A percentile compares a stretch with the other conserved stretches of the same genome.
phyloP scores from a whole-genome alignment of 2,797 vertebrate species.

The Serranus cabrilla region DNA sequence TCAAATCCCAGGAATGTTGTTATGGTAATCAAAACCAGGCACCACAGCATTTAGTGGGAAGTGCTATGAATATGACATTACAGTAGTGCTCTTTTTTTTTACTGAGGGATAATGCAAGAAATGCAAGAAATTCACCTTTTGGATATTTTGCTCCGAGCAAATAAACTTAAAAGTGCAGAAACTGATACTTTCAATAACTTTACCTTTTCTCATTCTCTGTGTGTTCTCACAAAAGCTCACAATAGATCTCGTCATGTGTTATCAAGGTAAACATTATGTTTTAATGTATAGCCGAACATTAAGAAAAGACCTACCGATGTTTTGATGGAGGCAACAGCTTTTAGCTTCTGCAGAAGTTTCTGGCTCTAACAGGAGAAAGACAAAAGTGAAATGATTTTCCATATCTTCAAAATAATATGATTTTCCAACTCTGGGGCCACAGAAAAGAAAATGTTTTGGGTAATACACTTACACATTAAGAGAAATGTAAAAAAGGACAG shows the following conservation, averaged over 20 bases:
- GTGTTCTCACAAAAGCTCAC: not conserved
- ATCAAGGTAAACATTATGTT: not conserved
- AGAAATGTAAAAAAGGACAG: not conserved
- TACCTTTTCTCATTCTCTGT: not conserved
- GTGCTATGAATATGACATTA: not conserved
- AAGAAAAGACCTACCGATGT: slow-evolving; percentile 87
- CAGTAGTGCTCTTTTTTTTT: not conserved
- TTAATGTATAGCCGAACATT: not conserved
- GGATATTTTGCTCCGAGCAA: not conserved
- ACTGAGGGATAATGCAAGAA: not conserved
- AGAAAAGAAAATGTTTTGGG: not conserved
- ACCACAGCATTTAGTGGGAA: not conserved
- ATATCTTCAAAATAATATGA: not conserved
- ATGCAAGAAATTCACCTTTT: not conserved
- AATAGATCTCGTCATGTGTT: not conserved
- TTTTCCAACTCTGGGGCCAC: not conserved
- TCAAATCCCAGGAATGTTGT: not conserved
- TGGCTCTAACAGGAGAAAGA: slow-evolving; percentile 88
- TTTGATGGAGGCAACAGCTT: slow-evolving; percentile 91
- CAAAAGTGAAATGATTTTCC: not conserved
- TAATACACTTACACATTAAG: not conserved
- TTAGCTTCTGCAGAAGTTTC: slow-evolving; percentile 91
- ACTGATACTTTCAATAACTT: not conserved
- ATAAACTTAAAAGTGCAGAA: not conserved
- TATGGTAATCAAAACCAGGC: not conserved